A percentile compares a stretch with the other conserved stretches of the same genome.
These are phyloP conservation scores for Pteropus alecto DNA, from an alignment of 2,113 vertebrate species.

Conservation along the genomic window DNA sequence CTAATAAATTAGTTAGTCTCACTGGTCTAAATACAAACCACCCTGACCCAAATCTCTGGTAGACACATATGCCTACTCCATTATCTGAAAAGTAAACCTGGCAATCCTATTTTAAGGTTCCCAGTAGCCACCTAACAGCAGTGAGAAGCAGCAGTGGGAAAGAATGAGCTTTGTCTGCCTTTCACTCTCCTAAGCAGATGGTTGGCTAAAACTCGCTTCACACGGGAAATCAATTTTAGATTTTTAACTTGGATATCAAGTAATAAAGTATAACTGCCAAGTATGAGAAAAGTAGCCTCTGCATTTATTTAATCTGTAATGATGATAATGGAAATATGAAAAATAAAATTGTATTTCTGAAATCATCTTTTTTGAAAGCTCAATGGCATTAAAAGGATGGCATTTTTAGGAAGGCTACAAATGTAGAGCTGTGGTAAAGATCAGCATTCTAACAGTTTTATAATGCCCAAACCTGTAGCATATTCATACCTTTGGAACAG, in stretches of 20 bases:
- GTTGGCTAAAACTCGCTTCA: slow-evolving; percentile 63
- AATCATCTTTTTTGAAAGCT: background rate
- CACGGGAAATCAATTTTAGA: slow-evolving; percentile 63
- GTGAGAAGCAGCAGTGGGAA: slow-evolving; percentile 40
- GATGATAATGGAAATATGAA: background rate
- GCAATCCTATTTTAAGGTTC: slow-evolving; percentile 59
- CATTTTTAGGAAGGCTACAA: background rate
- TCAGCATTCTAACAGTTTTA: background rate
- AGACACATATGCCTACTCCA: slow-evolving; percentile 33
- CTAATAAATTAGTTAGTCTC: background rate
- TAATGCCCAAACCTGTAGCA: background rate
- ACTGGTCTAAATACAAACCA: background rate
- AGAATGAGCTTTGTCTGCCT: slow-evolving; percentile 51
- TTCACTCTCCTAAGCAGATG: slow-evolving; percentile 66
- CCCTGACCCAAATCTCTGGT: background rate
- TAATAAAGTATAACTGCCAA: slow-evolving; percentile 51
- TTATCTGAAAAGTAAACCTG: slow-evolving; percentile 51
- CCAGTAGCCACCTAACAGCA: slow-evolving; percentile 54
- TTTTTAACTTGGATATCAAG: slow-evolving; percentile 58
- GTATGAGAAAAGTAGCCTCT: background rate
- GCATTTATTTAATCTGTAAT: background rate
- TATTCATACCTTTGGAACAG: slow-evolving; percentile 59
- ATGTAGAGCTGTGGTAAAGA: background rate
- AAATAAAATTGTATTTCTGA: background rate
- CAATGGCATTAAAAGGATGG: background rate